phyloP scores from a whole-genome alignment of 53 echinoderm and acorn worm genomes.

The Holothuria leucospilota region DNA sequence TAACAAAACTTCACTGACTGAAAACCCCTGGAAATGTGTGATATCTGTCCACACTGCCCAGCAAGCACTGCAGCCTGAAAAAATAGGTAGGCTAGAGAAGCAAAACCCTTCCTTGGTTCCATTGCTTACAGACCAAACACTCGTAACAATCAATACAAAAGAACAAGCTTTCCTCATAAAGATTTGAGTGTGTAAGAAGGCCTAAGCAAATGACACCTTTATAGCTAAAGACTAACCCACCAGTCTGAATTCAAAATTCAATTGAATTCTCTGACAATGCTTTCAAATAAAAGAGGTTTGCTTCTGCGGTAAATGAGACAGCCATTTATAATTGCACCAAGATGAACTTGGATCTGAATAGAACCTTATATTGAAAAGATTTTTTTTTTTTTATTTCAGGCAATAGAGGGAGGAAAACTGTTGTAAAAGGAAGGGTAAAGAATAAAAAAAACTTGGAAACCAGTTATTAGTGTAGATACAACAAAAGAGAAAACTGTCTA shows the following conservation, averaged over 20 bases:
- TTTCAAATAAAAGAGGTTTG: conserved; percentile 1
- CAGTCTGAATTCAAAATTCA: neutral
- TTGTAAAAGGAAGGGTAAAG: too few species aligned
- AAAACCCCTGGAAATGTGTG: conserved; percentile 25
- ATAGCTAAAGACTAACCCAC: neutral
- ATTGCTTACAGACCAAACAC: conserved; percentile 25
- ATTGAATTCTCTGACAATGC: conserved; percentile 16
- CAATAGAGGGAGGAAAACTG: too few species aligned
- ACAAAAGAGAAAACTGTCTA: conserved; percentile 26
- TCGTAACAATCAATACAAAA: neutral
- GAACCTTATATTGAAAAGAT: too few species aligned
- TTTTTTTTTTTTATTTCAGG: too few species aligned
- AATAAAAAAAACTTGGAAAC: too few species aligned
- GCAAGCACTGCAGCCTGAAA: conserved; percentile 8
- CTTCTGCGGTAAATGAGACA: conserved; percentile 21
- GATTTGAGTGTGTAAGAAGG: conserved; percentile 8
- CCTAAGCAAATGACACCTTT: conserved; percentile 22
- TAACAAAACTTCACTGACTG: too few species aligned
- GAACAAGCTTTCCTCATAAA: neutral
- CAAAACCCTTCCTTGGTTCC: neutral
- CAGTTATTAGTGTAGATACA: neutral
- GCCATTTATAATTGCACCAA: conserved; percentile 26
- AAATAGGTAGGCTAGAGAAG: conserved; percentile 15
- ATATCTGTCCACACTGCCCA: conserved; percentile 23
- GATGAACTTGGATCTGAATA: conserved; percentile 15